These are phyloP conservation scores for Noctua comes DNA, from an alignment of 2,888 invertebrate species.

Conservation along the genomic window DNA sequence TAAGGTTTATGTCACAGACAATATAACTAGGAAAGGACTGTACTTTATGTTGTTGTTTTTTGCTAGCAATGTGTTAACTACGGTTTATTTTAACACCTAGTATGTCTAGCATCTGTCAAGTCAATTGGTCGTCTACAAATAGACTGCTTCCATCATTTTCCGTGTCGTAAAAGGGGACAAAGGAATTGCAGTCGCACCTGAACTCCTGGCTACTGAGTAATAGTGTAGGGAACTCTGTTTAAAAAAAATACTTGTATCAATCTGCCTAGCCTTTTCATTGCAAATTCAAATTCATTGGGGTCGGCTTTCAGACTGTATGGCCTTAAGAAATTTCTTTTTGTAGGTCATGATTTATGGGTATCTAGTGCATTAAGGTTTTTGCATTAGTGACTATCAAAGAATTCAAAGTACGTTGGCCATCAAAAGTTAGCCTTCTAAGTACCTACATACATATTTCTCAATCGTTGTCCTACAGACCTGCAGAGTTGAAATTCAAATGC, in stretches of 20 bases:
- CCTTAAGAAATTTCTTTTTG: not conserved
- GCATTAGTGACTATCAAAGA: not conserved
- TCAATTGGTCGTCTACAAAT: conserved; percentile 44
- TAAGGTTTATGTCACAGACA: not conserved
- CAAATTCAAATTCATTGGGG: too few relatives aligned
- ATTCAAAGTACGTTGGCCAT: not conserved
- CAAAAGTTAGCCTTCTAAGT: not conserved
- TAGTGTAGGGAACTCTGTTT: not conserved
- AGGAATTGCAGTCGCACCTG: conserved; percentile 36
- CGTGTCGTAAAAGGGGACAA: conserved; percentile 42
- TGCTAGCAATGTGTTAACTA: conserved; percentile 44
- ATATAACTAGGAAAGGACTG: not conserved
- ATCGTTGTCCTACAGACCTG: not conserved
- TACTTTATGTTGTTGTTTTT: conserved; percentile 24
- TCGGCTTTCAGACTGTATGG: not conserved
- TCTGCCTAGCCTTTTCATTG: too few relatives aligned
- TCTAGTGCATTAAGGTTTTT: not conserved
- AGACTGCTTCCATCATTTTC: conserved; percentile 46
- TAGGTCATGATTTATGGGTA: not conserved
- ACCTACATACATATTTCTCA: not conserved
- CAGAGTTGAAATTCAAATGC: not conserved
- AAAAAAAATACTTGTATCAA: not conserved
- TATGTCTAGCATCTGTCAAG: conserved; percentile 46
- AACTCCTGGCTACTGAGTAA: not conserved
- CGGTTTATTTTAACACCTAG: conserved; percentile 45